Conservation (phyloP, 2,797 vertebrate genomes). For the Clarias laeviceps region DNA sequence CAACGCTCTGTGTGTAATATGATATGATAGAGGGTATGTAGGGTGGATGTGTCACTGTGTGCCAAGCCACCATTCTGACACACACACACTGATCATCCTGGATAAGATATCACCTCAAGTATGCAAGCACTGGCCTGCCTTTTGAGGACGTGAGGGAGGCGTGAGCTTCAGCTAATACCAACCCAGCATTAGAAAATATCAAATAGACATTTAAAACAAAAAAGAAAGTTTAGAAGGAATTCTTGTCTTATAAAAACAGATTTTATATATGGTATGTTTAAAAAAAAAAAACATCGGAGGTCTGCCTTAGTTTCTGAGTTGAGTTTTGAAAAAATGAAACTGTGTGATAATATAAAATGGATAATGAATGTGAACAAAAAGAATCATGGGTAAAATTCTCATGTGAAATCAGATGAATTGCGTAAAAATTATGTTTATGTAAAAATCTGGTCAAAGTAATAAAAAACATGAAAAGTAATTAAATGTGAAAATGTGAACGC, state of each 20-base stretch:
- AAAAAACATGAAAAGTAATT: not conserved
- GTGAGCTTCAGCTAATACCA: not conserved
- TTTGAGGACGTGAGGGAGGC: not conserved
- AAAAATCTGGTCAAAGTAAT: too few relatives aligned
- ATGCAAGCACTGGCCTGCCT: slow-evolving; percentile 21
- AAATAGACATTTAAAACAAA: not conserved
- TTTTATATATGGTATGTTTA: not conserved
- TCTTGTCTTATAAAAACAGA: not conserved
- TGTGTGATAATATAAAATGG: not conserved
- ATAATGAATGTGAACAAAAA: not conserved
- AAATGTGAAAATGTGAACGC: not conserved
- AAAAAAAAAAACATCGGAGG: not conserved
- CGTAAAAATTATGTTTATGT: too few relatives aligned
- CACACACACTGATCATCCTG: slow-evolving; percentile 25
- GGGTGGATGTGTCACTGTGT: slow-evolving; percentile 29
- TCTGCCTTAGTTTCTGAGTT: not conserved
- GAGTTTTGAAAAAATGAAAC: not conserved
- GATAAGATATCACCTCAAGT: slow-evolving; percentile 43
- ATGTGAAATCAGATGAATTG: not conserved
- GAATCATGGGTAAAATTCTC: not conserved
- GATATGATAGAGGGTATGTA: slow-evolving; percentile 7
- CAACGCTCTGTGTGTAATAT: slow-evolving; percentile 4
- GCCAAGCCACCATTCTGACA: slow-evolving; percentile 34
- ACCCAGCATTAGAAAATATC: not conserved
- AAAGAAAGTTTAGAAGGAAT: not conserved